phyloP scores from a whole-genome alignment of 2,797 vertebrate genomes.

The Leptatherina wallacei region DNA sequence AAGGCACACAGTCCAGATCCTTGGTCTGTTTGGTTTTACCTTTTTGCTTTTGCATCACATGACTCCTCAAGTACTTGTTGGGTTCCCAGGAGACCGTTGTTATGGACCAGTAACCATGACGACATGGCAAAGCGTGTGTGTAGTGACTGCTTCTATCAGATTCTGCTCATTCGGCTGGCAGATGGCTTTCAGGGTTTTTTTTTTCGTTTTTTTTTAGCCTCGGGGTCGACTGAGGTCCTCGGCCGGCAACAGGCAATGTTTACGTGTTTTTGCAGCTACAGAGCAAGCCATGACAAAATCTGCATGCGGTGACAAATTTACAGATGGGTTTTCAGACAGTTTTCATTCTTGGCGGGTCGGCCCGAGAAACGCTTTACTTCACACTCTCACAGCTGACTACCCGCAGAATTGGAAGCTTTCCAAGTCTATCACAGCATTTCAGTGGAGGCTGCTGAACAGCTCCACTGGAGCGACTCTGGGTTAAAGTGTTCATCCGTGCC shows the following conservation, averaged over 20 bases:
- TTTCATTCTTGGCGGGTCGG: slow-evolving; percentile 24
- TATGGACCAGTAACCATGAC: slow-evolving; percentile 68
- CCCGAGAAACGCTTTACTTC: slow-evolving; percentile 10
- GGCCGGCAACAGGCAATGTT: background rate
- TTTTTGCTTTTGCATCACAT: slow-evolving; percentile 43
- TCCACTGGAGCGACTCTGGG: slow-evolving; percentile 20
- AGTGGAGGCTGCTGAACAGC: slow-evolving; percentile 18
- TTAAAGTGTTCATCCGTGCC: slow-evolving; percentile 21
- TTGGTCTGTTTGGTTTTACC: slow-evolving; percentile 6
- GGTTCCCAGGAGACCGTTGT: slow-evolving; percentile 68
- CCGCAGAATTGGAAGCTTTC: slow-evolving; percentile 17
- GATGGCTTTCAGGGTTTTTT: slow-evolving; percentile 37
- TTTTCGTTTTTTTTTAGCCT: slow-evolving; percentile 7
- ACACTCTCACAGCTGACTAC: slow-evolving; percentile 8
- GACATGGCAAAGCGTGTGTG: slow-evolving; percentile 38
- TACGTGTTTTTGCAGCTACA: background rate
- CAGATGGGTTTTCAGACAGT: background rate
- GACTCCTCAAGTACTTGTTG: slow-evolving; percentile 46
- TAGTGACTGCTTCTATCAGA: slow-evolving; percentile 24
- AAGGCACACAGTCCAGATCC: background rate
- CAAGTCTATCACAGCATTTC: slow-evolving; percentile 41
- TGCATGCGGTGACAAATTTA: slow-evolving; percentile 11
- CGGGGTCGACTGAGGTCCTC: slow-evolving; percentile 22
- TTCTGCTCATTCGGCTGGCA: slow-evolving; percentile 27
- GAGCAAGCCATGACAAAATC: slow-evolving; percentile 8